A percentile compares a stretch with the other conserved stretches of the same genome.
Conservation (phyloP, 2,888 invertebrate genomes). For the Xestobium rufovillosum region DNA sequence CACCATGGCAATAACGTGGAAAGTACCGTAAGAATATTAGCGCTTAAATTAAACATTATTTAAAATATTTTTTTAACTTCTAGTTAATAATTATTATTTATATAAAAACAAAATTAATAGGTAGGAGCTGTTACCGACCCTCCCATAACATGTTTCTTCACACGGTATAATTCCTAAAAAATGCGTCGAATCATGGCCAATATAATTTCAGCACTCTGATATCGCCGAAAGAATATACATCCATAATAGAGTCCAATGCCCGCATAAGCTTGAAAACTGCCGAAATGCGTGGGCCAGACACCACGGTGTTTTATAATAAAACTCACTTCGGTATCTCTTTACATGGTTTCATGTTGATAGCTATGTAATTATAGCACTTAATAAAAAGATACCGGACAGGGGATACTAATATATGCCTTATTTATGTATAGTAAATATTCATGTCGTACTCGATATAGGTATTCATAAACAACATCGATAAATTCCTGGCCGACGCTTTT, state of each 20-base stretch:
- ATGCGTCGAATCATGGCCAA: not conserved
- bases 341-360: constrained; percentile 30
- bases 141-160: too few species aligned
- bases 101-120: too few species aligned
- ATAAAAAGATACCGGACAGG: constrained; percentile 29
- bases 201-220: not conserved
- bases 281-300: too few species aligned
- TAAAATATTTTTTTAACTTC: too few species aligned
- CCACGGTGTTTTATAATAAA: too few species aligned
- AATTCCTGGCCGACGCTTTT: constrained; percentile 21
- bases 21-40: too few species aligned
- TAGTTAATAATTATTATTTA: too few species aligned
- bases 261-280: not conserved
- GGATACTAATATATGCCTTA: constrained; percentile 23
- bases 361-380: constrained; percentile 32
- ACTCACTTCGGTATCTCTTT: constrained; percentile 28
- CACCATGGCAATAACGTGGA: too few species aligned
- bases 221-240: constrained; percentile 11
- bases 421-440: constrained; percentile 30
- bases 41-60: too few species aligned
- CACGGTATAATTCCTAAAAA: too few species aligned
- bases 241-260: constrained; percentile 8
- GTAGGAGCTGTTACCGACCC: too few species aligned
- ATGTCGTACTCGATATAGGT: constrained; percentile 30
- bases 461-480: constrained; percentile 31